Evolutionary conservation across 1,140 invertebrate species (phyloP).

Genomic region (Drosophila kikkawai): DNA sequence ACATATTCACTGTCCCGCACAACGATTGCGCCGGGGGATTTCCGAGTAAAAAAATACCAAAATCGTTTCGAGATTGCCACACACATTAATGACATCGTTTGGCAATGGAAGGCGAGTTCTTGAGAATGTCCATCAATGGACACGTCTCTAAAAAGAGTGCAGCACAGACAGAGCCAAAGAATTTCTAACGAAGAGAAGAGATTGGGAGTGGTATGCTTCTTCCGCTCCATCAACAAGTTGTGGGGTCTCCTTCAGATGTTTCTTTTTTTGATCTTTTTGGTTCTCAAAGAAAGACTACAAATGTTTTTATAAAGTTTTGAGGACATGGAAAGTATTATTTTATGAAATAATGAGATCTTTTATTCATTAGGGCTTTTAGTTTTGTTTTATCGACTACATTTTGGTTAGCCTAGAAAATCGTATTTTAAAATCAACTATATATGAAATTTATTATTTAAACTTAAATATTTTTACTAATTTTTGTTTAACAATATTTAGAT

Average conservation of each 20-base stretch:
- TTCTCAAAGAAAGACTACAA: neutral
- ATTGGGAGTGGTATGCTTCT: slow-evolving; percentile 20
- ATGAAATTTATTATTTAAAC: neutral
- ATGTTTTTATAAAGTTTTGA: neutral
- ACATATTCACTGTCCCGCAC: neutral
- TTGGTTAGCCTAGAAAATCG: neutral
- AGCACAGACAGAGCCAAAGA: slow-evolving; percentile 29
- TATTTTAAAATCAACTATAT: neutral
- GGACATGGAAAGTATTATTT: neutral
- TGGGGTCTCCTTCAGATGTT: slow-evolving; percentile 5
- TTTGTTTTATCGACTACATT: too few relatives aligned
- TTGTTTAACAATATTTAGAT: neutral
- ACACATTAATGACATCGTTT: slow-evolving; percentile 67
- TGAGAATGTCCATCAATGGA: slow-evolving; percentile 73
- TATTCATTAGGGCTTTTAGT: too few relatives aligned
- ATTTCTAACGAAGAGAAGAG: slow-evolving; percentile 56
- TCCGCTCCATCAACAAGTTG: slow-evolving; percentile 46
- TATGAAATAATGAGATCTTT: too few relatives aligned
- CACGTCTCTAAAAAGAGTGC: slow-evolving; percentile 34
- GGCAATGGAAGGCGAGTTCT: slow-evolving; percentile 60
- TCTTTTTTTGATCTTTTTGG: neutral
- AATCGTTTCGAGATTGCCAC: slow-evolving; percentile 52
- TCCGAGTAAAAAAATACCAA: slow-evolving; percentile 55
- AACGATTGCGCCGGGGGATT: slow-evolving; percentile 17
- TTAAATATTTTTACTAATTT: neutral